phyloP scores from a whole-genome alignment of 2,113 vertebrate species.

The Elanus axillaris region DNA sequence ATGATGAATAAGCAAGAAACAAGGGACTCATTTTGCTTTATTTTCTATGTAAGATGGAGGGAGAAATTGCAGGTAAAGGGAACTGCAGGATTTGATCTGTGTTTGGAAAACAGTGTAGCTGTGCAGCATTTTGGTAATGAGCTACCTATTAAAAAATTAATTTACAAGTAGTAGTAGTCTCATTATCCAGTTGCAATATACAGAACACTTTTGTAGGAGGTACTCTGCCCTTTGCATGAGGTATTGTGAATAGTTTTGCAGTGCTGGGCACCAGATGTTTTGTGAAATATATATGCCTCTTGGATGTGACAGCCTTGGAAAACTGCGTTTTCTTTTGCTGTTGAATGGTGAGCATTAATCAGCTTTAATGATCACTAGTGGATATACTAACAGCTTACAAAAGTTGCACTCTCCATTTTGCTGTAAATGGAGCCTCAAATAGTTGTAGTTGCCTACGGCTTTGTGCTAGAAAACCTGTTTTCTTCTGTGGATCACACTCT shows the following conservation, averaged over 20 bases:
- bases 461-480: conserved; percentile 13
- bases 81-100: neutral
- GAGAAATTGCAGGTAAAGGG: neutral
- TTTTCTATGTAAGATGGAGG: neutral
- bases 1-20: neutral
- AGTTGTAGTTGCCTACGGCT: conserved; percentile 1
- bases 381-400: neutral
- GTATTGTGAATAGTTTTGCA: neutral
- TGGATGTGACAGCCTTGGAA: neutral
- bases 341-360: neutral
- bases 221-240: neutral
- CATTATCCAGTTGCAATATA: neutral
- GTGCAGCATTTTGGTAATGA: neutral
- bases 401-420: neutral
- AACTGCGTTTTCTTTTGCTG: neutral
- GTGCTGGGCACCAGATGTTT: neutral
- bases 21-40: neutral
- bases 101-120: neutral
- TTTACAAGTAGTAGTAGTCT: neutral
- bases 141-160: neutral
- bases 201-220: neutral
- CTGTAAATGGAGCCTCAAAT: conserved; percentile 16
- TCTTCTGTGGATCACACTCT: neutral
- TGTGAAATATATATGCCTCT: neutral
- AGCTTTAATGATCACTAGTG: conserved; percentile 16